Conservation (phyloP, 2,797 vertebrate species). For the Choloepus didactylus region DNA sequence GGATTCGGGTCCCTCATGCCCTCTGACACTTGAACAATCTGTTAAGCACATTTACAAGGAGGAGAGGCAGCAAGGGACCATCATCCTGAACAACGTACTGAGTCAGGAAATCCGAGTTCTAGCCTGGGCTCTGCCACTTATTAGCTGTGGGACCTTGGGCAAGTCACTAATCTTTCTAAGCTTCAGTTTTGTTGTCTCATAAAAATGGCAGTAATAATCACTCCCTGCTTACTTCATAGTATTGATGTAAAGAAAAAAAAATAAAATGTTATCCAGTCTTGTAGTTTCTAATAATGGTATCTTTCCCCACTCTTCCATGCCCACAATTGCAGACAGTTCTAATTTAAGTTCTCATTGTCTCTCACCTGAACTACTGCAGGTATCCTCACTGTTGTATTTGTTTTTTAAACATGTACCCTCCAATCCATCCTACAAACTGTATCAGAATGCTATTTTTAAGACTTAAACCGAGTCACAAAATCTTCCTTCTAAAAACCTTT, state of each 20-base stretch:
- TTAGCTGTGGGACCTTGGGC: slow-evolving; percentile 79
- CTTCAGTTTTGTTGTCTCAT: slow-evolving; percentile 47
- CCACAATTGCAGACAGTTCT: background rate
- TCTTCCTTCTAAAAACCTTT: slow-evolving; percentile 24
- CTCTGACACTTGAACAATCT: slow-evolving; percentile 79
- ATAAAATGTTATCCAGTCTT: background rate
- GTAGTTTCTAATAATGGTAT: background rate
- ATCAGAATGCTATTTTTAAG: slow-evolving; percentile 44
- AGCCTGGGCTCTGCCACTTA: slow-evolving; percentile 75
- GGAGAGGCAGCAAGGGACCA: slow-evolving; percentile 85
- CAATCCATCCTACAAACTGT: background rate
- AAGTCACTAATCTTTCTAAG: slow-evolving; percentile 70
- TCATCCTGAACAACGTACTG: slow-evolving; percentile 71
- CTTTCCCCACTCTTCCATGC: background rate
- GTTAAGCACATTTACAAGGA: slow-evolving; percentile 82
- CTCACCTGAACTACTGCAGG: background rate
- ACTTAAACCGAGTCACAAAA: slow-evolving; percentile 32
- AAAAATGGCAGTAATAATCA: slow-evolving; percentile 27
- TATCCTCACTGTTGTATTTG: background rate
- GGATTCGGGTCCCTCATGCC: slow-evolving; percentile 65
- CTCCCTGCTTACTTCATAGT: background rate
- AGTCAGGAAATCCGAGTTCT: slow-evolving; percentile 65
- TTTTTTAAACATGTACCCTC: slow-evolving; percentile 48
- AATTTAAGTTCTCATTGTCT: slow-evolving; percentile 20
- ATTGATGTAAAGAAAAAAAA: slow-evolving; percentile 9